Base-by-base conservation (phyloP, 2,888 invertebrate genomes). In the Eupithecia abbreviata region DNA sequence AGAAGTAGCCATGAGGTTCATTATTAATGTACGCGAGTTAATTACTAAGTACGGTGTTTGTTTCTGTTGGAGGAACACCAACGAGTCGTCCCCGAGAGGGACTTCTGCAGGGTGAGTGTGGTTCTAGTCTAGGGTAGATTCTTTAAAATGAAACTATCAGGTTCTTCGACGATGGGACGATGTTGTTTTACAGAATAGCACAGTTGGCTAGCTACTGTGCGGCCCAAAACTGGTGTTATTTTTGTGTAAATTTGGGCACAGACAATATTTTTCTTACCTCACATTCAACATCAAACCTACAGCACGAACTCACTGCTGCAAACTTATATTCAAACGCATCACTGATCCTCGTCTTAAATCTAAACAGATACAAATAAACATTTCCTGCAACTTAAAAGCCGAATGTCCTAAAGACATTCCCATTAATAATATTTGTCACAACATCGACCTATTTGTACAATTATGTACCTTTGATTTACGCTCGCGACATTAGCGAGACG, bases 381-480 rank as follows among this genome's bases (percentile, higher is more conserved):
- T 69, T 69, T 69, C 47, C 47, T 49, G 12, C 47, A 69, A 49
- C 18, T 47, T 30, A 69, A 69, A 47, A 47, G 69, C 45, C 69
- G 69, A 69, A 30, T 69, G 69, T 4, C 43, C 13, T 2, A 47
- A 18, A 67, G 66, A 73, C 13, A 69, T 30, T 15, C 4, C 58
- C 72, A 77, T 77, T 79, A 74, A 74, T 77, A 72, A 51, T 75
- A 76, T 76, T 79, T 49, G 75, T 70, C 74, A 80, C 82, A 72
- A 77, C 45, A 69, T 51, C 82, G 83, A 83, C 84, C 88, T 86
- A 89, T 90, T 91, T 88, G 91, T 89, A 89, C 86, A 87, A 86
- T 85, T 83, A 85, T 84, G 83, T 85, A 83, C 85, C 76, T 88
- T 87, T 91, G 91, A 92, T 91, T 91, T 91, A 92, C 88, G 84